Percentiles rank a stretch among this genome's conserved stretches.
These are phyloP conservation scores for Tauraco erythrolophus DNA, from an alignment of 2,113 vertebrate genomes.

Conservation along the genomic window DNA sequence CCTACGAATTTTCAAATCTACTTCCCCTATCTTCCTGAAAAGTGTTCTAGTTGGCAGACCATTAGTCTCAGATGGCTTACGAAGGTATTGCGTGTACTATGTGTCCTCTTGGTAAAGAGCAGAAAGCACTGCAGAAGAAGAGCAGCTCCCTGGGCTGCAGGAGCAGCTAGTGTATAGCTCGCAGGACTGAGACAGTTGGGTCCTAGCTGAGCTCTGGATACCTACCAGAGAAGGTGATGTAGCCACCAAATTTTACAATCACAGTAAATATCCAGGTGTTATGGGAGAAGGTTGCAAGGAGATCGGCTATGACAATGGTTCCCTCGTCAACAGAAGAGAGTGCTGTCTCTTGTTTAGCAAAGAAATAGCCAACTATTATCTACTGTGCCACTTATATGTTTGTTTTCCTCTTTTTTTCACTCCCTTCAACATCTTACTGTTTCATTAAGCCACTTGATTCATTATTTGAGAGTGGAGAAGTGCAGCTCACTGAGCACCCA, in stretches of 20 bases:
- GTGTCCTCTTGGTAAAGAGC: background rate
- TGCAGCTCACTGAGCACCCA: conserved; percentile 36
- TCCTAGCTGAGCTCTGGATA: background rate
- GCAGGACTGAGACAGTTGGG: background rate
- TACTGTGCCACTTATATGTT: background rate
- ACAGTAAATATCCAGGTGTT: background rate
- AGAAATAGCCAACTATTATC: background rate
- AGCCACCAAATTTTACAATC: background rate
- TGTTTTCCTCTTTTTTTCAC: background rate
- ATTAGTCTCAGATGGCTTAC: background rate
- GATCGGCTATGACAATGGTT: background rate
- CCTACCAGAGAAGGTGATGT: background rate
- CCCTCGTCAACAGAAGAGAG: background rate
- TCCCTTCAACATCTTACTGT: background rate
- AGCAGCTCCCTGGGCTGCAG: background rate
- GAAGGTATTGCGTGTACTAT: background rate
- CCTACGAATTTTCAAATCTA: background rate
- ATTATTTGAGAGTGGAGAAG: conserved; percentile 20
- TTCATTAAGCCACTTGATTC: conserved; percentile 54
- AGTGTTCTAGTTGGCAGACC: background rate
- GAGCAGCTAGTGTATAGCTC: background rate
- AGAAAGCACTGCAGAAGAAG: background rate
- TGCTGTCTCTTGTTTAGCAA: background rate
- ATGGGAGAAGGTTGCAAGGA: background rate
- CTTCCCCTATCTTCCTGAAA: background rate